Evolutionary conservation across 2,888 invertebrate species (phyloP), one percentile per base, ranked within the genome.

Genomic region (Phengaris arion): DNA sequence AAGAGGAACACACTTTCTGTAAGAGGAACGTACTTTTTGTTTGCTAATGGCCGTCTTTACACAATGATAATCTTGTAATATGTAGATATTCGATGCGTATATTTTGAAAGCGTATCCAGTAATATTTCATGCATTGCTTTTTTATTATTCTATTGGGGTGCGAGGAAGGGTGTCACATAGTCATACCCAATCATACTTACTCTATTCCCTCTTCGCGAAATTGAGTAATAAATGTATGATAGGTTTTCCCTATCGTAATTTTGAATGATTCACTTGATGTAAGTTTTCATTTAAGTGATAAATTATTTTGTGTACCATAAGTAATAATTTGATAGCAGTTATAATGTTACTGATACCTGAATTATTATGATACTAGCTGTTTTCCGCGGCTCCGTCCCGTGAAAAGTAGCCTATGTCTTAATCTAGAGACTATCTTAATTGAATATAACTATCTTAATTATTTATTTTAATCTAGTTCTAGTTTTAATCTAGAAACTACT

Each of bases 141-240:
- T 13, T 12, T 68, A 68, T 13, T 46, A 68, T 68, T 68, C 68
- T 68, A 68, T 68, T 45, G 46, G 68, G 68, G 68, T 46, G 35
- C 6, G n/a, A 0, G 13, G 46, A 46, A 13, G 46, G 46, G 68
- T n/a, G 46, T 46, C 68, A 68, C 46, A 6, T n/a, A 46, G 45
- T 68, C 45, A 8, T 68, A 45, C 46, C 68, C 13, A 68, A 46
- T 46, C 68, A 68, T 68, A 68, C 13, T 68, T 68, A 46, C 0
- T 59, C 15, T 48, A 8, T 69, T 35, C 64, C 35, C 46, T 69
- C 68, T 69, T 46, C 45, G 13, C 15, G 46, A 48, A 69, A 69
- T 69, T 69, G 48, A 10, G 69, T 69, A n/a, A 69, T 69, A 69
- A 69, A 64, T 64, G 35, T 64, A 64, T 64, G 35, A 64, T 35